Evolutionary conservation across 1,140 invertebrate genomes (phyloP).

Genomic region (Vanessa atalanta): DNA sequence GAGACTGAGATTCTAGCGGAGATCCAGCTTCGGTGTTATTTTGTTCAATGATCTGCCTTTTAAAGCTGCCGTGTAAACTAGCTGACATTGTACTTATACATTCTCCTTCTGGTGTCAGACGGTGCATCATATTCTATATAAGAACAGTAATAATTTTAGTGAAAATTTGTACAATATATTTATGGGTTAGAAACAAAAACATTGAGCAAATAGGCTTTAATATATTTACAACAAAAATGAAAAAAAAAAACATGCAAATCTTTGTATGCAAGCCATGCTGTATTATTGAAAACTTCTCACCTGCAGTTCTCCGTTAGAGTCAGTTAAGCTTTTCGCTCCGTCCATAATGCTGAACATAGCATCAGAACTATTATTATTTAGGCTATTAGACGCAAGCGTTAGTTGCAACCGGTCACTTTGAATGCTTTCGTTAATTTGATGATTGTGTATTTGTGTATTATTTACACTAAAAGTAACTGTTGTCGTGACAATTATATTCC

Average conservation of each 20-base stretch:
- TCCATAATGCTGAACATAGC: conserved; percentile 62
- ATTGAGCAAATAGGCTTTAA: conserved; percentile 43
- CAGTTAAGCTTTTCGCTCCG: conserved; percentile 57
- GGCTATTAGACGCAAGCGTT: conserved; percentile 77
- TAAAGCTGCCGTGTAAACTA: conserved; percentile 78
- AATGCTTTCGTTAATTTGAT: conserved; percentile 74
- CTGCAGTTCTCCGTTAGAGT: conserved; percentile 67
- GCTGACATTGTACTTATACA: conserved; percentile 77
- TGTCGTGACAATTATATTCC: conserved; percentile 89
- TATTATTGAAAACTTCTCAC: conserved; percentile 56
- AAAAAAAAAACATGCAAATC: conserved; percentile 32
- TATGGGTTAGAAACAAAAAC: conserved; percentile 33
- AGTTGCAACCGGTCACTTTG: conserved; percentile 74
- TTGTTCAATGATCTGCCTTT: conserved; percentile 71
- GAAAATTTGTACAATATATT: conserved; percentile 39
- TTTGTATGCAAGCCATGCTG: conserved; percentile 52
- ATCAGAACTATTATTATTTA: conserved; percentile 68
- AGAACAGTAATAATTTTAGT: conserved; percentile 70
- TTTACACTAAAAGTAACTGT: conserved; percentile 91
- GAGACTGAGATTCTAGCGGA: conserved; percentile 69
- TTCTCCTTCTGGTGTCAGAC: conserved; percentile 80
- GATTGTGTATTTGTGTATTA: conserved; percentile 79
- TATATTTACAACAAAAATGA: conserved; percentile 41
- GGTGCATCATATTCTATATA: conserved; percentile 78
- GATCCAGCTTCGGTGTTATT: conserved; percentile 65